These are phyloP conservation scores for Leiothrix lutea DNA, from an alignment of 2,113 vertebrate species.

Conservation along the genomic window DNA sequence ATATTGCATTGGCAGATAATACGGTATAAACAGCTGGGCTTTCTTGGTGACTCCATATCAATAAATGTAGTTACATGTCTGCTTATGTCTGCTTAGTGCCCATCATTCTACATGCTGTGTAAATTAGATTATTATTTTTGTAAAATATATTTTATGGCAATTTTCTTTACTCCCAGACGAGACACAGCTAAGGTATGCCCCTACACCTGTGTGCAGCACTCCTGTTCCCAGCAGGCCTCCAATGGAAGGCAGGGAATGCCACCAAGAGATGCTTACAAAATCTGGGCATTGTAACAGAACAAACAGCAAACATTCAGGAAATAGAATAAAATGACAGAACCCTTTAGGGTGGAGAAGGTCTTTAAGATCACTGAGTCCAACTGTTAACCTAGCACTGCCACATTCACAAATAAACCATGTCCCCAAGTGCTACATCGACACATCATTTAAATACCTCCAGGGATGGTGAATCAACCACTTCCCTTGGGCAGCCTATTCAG, in stretches of 20 bases:
- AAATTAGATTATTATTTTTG: background rate
- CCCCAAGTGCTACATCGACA: background rate
- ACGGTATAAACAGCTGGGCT: background rate
- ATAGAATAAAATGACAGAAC: background rate
- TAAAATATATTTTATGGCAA: background rate
- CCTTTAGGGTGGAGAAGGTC: background rate
- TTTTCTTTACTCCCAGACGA: background rate
- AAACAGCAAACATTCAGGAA: background rate
- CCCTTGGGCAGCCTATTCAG: background rate
- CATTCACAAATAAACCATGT: background rate
- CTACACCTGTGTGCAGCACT: background rate
- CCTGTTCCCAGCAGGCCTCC: background rate
- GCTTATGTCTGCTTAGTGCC: background rate
- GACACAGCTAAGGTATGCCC: background rate
- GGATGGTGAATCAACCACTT: background rate
- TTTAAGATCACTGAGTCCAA: background rate
- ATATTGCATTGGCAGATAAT: background rate
- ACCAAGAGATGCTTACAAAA: background rate
- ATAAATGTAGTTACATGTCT: background rate
- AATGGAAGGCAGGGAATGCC: background rate
- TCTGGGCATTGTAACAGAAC: background rate
- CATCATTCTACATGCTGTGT: fast-evolving
- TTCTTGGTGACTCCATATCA: background rate
- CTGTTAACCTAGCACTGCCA: background rate
- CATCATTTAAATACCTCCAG: background rate